These are phyloP conservation scores for Nomada ferruginata DNA, from an alignment of 2,888 invertebrate genomes.

Conservation along the genomic window DNA sequence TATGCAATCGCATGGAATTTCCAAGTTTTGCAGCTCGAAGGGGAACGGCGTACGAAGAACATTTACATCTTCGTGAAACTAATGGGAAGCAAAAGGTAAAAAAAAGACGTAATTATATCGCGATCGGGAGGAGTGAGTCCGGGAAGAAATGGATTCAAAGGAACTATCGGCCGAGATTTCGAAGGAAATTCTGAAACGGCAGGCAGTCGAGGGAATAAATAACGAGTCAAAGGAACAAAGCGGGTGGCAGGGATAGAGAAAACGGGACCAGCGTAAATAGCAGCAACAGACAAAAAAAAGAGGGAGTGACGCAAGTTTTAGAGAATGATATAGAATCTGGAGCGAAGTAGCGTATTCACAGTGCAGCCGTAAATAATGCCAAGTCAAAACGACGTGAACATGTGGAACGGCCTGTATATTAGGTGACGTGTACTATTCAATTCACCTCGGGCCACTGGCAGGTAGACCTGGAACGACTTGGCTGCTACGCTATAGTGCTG, in stretches of 20 bases:
- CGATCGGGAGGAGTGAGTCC: too few species aligned
- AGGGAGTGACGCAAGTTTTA: not conserved
- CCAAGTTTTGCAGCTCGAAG: not conserved
- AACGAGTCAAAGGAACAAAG: not conserved
- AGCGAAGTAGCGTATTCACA: constrained; percentile 39
- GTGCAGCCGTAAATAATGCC: constrained; percentile 66
- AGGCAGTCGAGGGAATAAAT: not conserved
- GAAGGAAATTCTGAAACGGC: not conserved
- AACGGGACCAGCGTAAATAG: not conserved
- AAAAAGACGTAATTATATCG: not conserved
- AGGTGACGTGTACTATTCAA: constrained; percentile 77
- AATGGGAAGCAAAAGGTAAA: not conserved
- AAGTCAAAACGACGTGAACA: constrained; percentile 71
- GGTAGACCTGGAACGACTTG: constrained; percentile 56
- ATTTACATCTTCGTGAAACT: not conserved
- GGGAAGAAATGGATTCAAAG: not conserved
- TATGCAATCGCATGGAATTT: not conserved
- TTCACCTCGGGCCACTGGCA: constrained; percentile 63
- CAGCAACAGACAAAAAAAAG: not conserved
- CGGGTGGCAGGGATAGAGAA: not conserved
- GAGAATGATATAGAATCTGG: constrained; percentile 17
- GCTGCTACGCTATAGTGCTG: constrained; percentile 46
- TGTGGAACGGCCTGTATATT: constrained; percentile 75
- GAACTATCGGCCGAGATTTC: not conserved
- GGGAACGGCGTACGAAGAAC: not conserved